phyloP scores from a whole-genome alignment of 2,113 vertebrate genomes.

The Azemiops feae region DNA sequence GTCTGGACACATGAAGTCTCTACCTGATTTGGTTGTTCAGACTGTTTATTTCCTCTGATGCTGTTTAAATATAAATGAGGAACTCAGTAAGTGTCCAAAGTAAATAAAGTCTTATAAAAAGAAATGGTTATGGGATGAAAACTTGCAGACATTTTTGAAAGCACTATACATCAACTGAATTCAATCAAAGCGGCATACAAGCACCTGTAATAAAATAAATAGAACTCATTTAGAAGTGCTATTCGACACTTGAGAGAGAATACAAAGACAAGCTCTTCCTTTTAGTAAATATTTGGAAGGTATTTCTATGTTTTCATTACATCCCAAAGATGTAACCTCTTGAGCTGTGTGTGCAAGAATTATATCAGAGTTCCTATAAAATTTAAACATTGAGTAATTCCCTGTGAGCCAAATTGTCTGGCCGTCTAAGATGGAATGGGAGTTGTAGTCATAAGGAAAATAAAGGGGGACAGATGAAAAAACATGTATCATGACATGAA shows the following conservation, averaged over 20 bases:
- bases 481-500: neutral
- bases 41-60: neutral
- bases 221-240: too few relatives aligned
- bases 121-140: neutral
- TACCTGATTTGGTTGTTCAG: neutral
- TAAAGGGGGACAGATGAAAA: neutral
- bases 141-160: neutral
- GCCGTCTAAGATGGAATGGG: neutral
- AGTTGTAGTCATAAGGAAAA: neutral
- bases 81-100: neutral
- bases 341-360: neutral
- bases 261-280: neutral
- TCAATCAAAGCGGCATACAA: neutral
- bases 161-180: neutral
- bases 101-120: slow-evolving; percentile 3
- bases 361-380: neutral
- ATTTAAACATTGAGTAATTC: neutral
- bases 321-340: neutral
- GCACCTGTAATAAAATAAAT: neutral
- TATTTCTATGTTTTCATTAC: neutral
- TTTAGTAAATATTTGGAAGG: neutral
- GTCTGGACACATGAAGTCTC: neutral
- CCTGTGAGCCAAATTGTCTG: neutral
- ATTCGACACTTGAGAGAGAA: neutral
- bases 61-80: neutral